These are phyloP conservation scores for Amiota communis DNA, from an alignment of 2,888 invertebrate species.

Conservation along the genomic window DNA sequence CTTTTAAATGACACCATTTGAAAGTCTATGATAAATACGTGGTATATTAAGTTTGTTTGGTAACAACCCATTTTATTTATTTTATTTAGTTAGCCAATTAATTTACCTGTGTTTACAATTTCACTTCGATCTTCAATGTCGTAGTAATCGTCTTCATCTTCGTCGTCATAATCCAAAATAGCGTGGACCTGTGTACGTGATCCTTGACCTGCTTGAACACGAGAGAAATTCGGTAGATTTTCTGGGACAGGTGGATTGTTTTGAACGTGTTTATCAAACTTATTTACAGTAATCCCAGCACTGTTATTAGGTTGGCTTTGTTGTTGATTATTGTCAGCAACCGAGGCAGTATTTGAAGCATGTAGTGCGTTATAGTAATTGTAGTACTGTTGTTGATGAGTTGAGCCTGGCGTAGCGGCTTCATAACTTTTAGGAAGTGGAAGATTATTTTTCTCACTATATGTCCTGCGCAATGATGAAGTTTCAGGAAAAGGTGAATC, in stretches of 20 bases:
- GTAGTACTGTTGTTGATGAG: conserved; percentile 53
- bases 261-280: conserved; percentile 53
- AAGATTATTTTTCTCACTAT: conserved; percentile 69
- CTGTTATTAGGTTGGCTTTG: neutral
- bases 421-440: conserved; percentile 44
- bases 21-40: no score
- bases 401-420: conserved; percentile 34
- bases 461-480: conserved; percentile 54
- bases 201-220: conserved; percentile 77
- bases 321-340: conserved; percentile 48
- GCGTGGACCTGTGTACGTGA: conserved; percentile 74
- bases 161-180: conserved; percentile 72
- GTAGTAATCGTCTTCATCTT: conserved; percentile 70
- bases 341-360: conserved; percentile 59
- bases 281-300: conserved; percentile 38
- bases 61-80: no score
- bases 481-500: neutral
- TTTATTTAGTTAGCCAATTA: no score
- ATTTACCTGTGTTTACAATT: conserved; percentile 53
- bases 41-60: no score
- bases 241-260: conserved; percentile 70
- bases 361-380: conserved; percentile 61
- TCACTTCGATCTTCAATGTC: conserved; percentile 63
- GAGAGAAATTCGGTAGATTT: conserved; percentile 79
- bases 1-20: no score